phyloP scores from a whole-genome alignment of 2,113 vertebrate species.

The Alaudala cheleensis region DNA sequence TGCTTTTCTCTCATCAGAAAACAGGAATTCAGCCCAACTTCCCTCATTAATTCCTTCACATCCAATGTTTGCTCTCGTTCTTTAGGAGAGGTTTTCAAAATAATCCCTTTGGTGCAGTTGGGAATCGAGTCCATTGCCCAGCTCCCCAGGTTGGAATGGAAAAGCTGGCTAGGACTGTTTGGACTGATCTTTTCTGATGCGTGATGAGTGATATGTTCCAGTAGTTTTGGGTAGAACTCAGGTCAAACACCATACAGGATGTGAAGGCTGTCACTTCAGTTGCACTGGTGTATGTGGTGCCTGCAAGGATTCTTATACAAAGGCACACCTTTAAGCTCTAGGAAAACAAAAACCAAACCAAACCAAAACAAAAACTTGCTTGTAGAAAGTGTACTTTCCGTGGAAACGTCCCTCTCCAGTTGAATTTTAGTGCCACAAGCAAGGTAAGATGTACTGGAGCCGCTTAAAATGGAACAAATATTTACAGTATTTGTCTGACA shows the following conservation, averaged over 20 bases:
- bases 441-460: background rate
- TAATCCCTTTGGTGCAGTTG: background rate
- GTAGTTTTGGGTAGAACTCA: background rate
- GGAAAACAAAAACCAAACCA: background rate
- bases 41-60: background rate
- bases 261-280: background rate
- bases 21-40: background rate
- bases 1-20: background rate
- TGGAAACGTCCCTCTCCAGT: background rate
- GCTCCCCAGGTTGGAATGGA: background rate
- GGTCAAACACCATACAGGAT: background rate
- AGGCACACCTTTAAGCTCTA: background rate
- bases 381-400: background rate
- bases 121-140: background rate
- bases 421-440: background rate
- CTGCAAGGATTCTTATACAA: background rate
- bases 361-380: background rate
- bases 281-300: fast-evolving
- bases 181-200: background rate
- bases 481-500: background rate
- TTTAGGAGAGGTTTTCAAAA: background rate
- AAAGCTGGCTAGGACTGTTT: background rate
- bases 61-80: background rate
- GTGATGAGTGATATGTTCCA: background rate
- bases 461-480: background rate